Evolutionary conservation across 2,797 vertebrate species (phyloP).

Genomic region (Liparis tanakae): DNA sequence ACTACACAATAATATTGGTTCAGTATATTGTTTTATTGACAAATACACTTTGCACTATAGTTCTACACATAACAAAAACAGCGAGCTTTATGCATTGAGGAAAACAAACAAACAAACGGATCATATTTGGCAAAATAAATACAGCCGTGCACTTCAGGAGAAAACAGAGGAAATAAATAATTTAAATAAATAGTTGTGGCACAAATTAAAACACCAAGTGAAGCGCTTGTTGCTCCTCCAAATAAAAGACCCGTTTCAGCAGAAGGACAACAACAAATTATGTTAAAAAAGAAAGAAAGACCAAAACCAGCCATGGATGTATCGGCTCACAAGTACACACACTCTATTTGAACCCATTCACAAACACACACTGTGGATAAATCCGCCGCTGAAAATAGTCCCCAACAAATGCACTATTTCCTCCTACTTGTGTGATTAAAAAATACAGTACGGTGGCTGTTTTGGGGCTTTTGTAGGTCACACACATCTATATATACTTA

Average conservation of each 20-base stretch:
- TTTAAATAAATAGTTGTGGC: background rate
- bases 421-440: background rate
- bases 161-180: background rate
- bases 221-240: background rate
- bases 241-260: background rate
- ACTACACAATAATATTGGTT: conserved; percentile 4
- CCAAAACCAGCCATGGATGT: background rate
- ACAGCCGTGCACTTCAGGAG: conserved; percentile 21
- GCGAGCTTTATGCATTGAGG: conserved; percentile 17
- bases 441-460: background rate
- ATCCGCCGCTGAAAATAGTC: conserved; percentile 14
- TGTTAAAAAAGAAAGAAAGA: background rate
- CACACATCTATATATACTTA: background rate
- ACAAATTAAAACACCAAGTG: background rate
- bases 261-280: background rate
- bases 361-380: conserved; percentile 2
- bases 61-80: conserved; percentile 33
- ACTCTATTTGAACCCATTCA: background rate
- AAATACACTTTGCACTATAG: conserved; percentile 33
- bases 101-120: conserved; percentile 23
- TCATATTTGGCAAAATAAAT: conserved; percentile 53
- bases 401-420: background rate
- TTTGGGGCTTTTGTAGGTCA: no score
- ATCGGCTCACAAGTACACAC: background rate
- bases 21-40: conserved; percentile 45